Percentiles rank a stretch among this genome's conserved stretches.
Conservation (phyloP, 2,113 vertebrate species). For the Odontesthes bonariensis region DNA sequence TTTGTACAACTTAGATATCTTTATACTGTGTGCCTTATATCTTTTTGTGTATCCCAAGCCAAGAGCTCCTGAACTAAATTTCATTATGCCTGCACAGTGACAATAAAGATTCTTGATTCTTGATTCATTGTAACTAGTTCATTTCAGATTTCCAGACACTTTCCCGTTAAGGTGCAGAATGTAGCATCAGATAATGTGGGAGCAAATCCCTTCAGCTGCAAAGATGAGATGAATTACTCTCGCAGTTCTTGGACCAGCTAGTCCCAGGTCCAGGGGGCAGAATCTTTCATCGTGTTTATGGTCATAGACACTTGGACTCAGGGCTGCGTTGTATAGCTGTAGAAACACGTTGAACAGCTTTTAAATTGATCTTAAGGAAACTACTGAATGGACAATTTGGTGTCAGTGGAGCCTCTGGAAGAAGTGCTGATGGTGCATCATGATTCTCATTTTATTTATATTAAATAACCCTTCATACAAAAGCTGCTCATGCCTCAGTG, state of each 20-base stretch:
- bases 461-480: conserved; percentile 79
- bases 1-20: too few relatives aligned
- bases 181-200: neutral
- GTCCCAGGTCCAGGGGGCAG: conserved; percentile 15
- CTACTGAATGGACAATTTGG: conserved; percentile 78
- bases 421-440: conserved; percentile 78
- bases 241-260: conserved; percentile 1
- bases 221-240: conserved; percentile 7
- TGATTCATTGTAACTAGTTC: too few relatives aligned
- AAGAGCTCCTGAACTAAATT: too few relatives aligned
- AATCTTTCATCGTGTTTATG: conserved; percentile 36
- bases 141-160: too few relatives aligned
- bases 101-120: too few relatives aligned
- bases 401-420: conserved; percentile 70
- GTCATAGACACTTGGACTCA: conserved; percentile 62
- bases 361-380: conserved; percentile 63
- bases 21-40: too few relatives aligned
- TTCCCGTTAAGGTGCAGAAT: neutral
- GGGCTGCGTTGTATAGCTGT: conserved; percentile 46
- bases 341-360: conserved; percentile 63
- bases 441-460: conserved; percentile 81
- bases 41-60: too few relatives aligned
- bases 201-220: neutral
- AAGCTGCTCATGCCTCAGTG: conserved; percentile 67
- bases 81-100: too few relatives aligned